These are phyloP conservation scores for Thaumatotibia leucotreta DNA, from an alignment of 1,140 invertebrate genomes.

Conservation along the genomic window DNA sequence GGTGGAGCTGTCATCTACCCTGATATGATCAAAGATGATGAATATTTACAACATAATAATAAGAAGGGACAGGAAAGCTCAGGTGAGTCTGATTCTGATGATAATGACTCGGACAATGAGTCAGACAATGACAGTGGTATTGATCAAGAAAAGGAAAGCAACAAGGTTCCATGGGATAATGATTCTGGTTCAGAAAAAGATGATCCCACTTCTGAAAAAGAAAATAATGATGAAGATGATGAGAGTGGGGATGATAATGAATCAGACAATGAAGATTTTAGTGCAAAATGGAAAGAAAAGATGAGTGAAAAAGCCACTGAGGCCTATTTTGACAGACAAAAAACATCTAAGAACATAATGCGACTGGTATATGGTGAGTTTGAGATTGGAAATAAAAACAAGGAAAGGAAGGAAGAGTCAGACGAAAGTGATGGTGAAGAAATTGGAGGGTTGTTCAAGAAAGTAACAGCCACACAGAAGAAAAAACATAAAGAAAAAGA, in stretches of 20 bases:
- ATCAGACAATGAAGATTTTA: conserved; percentile 54
- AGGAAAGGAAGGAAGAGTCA: conserved; percentile 62
- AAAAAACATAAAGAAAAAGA: conserved; percentile 82
- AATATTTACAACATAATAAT: conserved; percentile 50
- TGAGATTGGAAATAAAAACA: conserved; percentile 71
- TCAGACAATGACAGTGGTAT: conserved; percentile 63
- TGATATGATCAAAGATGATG: conserved; percentile 74
- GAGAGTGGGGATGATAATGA: conserved; percentile 44
- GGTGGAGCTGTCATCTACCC: conserved; percentile 83
- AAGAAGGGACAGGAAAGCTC: conserved; percentile 34
- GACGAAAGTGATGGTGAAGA: conserved; percentile 77
- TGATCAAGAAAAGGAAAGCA: conserved; percentile 60
- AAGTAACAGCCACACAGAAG: conserved; percentile 82
- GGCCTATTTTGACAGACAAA: conserved; percentile 86
- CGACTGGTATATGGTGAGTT: conserved; percentile 91
- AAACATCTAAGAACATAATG: conserved; percentile 85
- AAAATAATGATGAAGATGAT: conserved; percentile 53
- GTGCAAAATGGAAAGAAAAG: conserved; percentile 87
- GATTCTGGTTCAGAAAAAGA: conserved; percentile 63
- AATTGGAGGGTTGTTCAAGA: conserved; percentile 86
- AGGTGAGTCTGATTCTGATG: conserved; percentile 41
- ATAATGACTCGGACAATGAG: conserved; percentile 33
- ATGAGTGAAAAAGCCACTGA: conserved; percentile 87
- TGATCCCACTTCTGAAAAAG: conserved; percentile 39
- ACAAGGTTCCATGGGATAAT: conserved; percentile 66